phyloP scores from a whole-genome alignment of 2,113 vertebrate genomes.

The Podocnemis expansa region DNA sequence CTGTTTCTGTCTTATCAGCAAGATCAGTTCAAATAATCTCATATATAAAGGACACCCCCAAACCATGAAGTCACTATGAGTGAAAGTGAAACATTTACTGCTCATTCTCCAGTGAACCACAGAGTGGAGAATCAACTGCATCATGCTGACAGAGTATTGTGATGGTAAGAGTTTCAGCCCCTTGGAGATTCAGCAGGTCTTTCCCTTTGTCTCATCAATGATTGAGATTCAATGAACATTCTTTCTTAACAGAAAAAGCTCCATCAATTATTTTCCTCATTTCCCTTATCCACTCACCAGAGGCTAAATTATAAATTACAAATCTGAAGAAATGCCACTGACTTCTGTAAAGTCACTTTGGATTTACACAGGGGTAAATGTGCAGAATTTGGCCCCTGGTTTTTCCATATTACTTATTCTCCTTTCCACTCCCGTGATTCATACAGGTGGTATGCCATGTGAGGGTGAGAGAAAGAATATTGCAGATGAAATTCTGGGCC shows the following conservation, averaged over 20 bases:
- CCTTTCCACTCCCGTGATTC: rapidly evolving
- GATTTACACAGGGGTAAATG: background rate
- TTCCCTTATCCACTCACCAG: background rate
- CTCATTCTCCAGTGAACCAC: background rate
- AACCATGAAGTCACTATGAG: background rate
- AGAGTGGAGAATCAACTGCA: background rate
- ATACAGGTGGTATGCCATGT: background rate
- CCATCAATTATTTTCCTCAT: background rate
- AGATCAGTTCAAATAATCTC: background rate
- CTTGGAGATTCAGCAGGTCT: background rate
- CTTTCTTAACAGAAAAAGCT: background rate
- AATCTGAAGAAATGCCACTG: background rate
- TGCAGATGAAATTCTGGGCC: background rate
- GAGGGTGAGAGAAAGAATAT: background rate
- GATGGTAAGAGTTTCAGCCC: background rate
- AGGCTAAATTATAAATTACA: background rate
- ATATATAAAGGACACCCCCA: background rate
- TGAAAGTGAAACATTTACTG: background rate
- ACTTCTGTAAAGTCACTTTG: background rate
- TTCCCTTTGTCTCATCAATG: background rate
- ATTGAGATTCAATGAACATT: background rate
- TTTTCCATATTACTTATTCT: rapidly evolving
- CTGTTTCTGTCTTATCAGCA: background rate
- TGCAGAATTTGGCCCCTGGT: background rate
- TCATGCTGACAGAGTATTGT: background rate